These are phyloP conservation scores for Neolamprologus cancellatus DNA, from an alignment of 2,113 vertebrate species.

Conservation along the genomic window DNA sequence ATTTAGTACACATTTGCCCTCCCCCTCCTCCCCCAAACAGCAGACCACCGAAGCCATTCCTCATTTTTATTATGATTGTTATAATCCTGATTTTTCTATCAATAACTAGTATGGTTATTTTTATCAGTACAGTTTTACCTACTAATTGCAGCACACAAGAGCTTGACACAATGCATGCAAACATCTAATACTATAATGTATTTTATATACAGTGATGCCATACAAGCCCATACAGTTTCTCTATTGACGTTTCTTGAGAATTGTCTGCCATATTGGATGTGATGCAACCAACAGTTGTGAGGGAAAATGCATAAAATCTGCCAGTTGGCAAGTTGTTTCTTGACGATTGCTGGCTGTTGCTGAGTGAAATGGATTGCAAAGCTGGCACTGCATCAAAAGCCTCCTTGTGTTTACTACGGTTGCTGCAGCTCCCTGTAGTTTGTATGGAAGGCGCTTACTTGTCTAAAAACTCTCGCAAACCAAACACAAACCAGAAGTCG, in stretches of 20 bases:
- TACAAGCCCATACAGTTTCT: background rate
- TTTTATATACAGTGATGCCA: background rate
- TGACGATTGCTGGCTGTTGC: background rate
- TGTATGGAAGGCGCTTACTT: background rate
- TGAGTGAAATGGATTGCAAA: background rate
- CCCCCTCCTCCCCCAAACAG: background rate
- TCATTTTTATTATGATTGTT: background rate
- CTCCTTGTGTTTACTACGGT: background rate
- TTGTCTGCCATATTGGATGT: background rate
- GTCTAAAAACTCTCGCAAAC: background rate
- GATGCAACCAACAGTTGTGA: background rate
- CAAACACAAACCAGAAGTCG: background rate
- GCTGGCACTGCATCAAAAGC: background rate
- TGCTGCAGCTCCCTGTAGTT: background rate
- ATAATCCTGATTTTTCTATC: background rate
- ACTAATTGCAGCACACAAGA: background rate
- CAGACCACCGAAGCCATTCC: background rate
- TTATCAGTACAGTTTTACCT: background rate
- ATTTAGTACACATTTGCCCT: background rate
- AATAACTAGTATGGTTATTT: background rate
- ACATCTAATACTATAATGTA: background rate
- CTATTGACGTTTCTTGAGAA: background rate
- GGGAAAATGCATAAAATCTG: background rate
- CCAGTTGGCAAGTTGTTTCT: background rate
- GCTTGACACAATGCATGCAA: background rate